A percentile compares a stretch with the other conserved stretches of the same genome.
phyloP scores from a whole-genome alignment of 2,113 vertebrate species.

The Rallus limicola region DNA sequence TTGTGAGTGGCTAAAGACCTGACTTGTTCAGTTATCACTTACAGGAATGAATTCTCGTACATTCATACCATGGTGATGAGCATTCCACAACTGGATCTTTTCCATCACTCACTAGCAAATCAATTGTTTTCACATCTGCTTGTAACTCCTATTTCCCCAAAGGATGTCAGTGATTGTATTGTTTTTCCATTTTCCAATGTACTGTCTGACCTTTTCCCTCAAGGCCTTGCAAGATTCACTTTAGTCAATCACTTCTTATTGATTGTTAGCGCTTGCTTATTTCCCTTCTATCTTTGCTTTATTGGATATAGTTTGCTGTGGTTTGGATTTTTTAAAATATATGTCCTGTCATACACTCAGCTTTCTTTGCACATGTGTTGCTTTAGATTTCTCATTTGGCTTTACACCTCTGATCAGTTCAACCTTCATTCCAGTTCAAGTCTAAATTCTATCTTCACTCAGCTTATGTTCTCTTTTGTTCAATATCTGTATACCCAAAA shows the following conservation, averaged over 20 bases:
- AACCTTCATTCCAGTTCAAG: background rate
- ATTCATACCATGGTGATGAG: background rate
- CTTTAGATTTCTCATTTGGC: background rate
- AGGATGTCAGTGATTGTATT: conserved; percentile 32
- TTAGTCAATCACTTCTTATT: conserved; percentile 31
- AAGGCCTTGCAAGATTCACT: conserved; percentile 27
- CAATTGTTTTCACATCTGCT: conserved; percentile 44
- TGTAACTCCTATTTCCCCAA: conserved; percentile 2
- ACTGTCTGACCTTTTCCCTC: background rate
- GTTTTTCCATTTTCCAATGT: conserved; percentile 32
- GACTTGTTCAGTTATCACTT: background rate
- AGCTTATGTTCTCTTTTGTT: background rate
- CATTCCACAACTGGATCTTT: conserved; percentile 15
- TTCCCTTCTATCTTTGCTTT: background rate
- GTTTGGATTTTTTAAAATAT: background rate
- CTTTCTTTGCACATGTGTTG: background rate
- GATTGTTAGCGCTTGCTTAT: background rate
- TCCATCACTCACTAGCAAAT: conserved; percentile 31
- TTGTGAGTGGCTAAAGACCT: background rate
- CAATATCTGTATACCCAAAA: background rate
- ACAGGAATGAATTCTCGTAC: background rate
- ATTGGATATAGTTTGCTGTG: background rate
- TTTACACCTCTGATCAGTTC: background rate
- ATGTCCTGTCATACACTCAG: background rate
- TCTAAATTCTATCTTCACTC: background rate